Evolutionary conservation across 2,113 vertebrate genomes (phyloP).

Genomic region (Pygoscelis antarcticus): DNA sequence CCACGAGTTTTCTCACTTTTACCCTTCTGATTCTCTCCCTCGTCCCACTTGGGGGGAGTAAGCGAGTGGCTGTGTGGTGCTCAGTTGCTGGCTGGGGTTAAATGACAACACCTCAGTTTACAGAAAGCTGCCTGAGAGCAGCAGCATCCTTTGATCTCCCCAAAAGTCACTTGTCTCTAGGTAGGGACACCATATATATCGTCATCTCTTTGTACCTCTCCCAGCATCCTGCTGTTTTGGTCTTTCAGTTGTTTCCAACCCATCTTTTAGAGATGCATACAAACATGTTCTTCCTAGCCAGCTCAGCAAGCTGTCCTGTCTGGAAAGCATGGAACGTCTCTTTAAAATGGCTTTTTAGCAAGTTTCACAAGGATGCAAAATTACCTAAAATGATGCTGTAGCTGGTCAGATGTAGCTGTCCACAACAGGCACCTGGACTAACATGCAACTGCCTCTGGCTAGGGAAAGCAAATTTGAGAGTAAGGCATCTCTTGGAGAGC

Average conservation of each 20-base stretch:
- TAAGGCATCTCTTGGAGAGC: neutral
- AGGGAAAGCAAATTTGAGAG: conserved; percentile 1
- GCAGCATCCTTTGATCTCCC: neutral
- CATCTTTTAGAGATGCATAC: neutral
- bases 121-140: neutral
- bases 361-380: neutral
- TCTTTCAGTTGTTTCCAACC: neutral
- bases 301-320: neutral
- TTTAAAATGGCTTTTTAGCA: conserved; percentile 12
- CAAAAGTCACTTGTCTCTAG: neutral
- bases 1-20: neutral
- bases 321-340: neutral
- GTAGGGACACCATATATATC: neutral
- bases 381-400: neutral
- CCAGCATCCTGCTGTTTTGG: neutral
- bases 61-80: neutral
- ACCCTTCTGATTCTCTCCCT: neutral
- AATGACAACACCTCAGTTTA: neutral
- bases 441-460: neutral
- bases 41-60: neutral
- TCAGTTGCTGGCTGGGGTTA: neutral
- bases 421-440: conserved; percentile 1
- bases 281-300: neutral
- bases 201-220: neutral
- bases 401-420: neutral